These are phyloP conservation scores for Melinaea menophilus DNA, from an alignment of 2,888 invertebrate species.

Conservation along the genomic window DNA sequence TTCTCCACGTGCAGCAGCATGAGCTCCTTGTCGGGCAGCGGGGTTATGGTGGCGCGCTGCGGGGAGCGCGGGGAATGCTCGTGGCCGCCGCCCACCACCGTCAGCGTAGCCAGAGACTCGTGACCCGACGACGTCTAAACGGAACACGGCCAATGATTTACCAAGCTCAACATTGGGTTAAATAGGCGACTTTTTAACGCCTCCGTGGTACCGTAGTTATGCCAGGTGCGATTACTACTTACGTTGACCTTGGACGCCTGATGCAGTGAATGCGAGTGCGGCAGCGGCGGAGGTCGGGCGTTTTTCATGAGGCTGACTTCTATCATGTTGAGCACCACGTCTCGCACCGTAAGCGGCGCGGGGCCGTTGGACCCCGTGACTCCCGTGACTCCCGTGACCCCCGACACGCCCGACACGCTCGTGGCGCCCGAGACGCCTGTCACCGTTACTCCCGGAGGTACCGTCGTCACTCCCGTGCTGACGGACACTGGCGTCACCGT, in stretches of 20 bases:
- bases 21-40: slow-evolving; percentile 81
- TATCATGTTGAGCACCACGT: slow-evolving; percentile 89
- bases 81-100: slow-evolving; percentile 77
- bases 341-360: slow-evolving; percentile 86
- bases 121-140: slow-evolving; percentile 53
- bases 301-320: slow-evolving; percentile 87
- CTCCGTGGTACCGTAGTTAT: too few species aligned
- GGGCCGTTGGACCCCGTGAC: slow-evolving; percentile 38
- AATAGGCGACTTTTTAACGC: too few species aligned
- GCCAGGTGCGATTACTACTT: not conserved
- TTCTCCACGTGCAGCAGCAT: slow-evolving; percentile 78
- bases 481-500: slow-evolving; percentile 12
- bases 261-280: slow-evolving; percentile 24
- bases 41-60: slow-evolving; percentile 76
- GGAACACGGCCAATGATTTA: slow-evolving; percentile 33
- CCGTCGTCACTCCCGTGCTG: slow-evolving; percentile 9
- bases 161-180: too few species aligned
- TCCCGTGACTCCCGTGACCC: slow-evolving; percentile 35
- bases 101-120: slow-evolving; percentile 81
- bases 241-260: slow-evolving; percentile 31
- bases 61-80: slow-evolving; percentile 52
- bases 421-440: slow-evolving; percentile 40
- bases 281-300: slow-evolving; percentile 56
- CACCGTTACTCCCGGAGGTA: slow-evolving; percentile 64
- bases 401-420: slow-evolving; percentile 32